Conservation (phyloP, 2,888 invertebrate genomes). For the Tetrapedia diversipes region DNA sequence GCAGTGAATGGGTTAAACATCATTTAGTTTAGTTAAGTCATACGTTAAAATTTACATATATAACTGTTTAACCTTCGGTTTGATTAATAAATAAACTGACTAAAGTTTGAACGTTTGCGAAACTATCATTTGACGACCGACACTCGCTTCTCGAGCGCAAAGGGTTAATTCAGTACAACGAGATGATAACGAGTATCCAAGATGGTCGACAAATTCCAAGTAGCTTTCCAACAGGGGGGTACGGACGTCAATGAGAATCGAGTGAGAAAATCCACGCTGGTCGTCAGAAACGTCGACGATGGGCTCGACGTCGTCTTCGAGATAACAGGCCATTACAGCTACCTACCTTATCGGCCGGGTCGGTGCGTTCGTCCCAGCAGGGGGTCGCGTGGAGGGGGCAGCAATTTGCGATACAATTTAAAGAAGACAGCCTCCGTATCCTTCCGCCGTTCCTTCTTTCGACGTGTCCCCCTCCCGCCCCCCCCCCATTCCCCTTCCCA, state of each 20-base stretch:
- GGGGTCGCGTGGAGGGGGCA: no score
- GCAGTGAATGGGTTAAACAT: no score
- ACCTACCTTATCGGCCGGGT: slow-evolving; percentile 42
- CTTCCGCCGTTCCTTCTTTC: slow-evolving; percentile 59
- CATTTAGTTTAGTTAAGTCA: no score
- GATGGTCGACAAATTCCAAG: no score
- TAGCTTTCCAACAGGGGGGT: slow-evolving; percentile 41
- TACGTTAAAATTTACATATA: no score
- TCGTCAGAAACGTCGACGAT: slow-evolving; percentile 46
- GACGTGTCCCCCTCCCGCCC: slow-evolving; percentile 32
- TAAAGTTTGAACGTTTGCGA: no score
- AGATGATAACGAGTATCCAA: no score
- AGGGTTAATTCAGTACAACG: no score
- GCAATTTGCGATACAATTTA: slow-evolving; percentile 80
- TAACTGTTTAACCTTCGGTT: no score
- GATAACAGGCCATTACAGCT: slow-evolving; percentile 72
- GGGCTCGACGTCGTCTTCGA: slow-evolving; percentile 62
- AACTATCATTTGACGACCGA: no score
- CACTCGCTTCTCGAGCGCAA: no score
- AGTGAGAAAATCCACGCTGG: slow-evolving; percentile 58
- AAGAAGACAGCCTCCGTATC: slow-evolving; percentile 72
- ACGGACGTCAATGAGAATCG: slow-evolving; percentile 54
- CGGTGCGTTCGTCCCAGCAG: slow-evolving; percentile 52
- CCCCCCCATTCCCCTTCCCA: not conserved
- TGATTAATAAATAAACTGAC: no score